These are phyloP conservation scores for Heteromurus nitidus DNA, from an alignment of 2,888 invertebrate species.

Conservation along the genomic window DNA sequence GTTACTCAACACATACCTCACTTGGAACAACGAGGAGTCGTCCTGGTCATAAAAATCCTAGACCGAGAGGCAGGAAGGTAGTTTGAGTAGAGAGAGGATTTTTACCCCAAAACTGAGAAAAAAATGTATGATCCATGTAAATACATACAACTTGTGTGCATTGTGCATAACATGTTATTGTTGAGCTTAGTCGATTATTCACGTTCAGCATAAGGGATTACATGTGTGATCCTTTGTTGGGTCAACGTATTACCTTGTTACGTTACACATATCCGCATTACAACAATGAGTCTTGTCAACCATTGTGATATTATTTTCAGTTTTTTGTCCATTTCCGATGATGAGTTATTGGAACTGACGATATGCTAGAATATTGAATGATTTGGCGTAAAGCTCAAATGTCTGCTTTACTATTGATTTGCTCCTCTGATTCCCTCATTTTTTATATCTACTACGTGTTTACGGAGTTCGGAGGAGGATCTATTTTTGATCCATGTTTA, in stretches of 20 bases:
- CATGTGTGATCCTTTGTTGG: constrained; percentile 55
- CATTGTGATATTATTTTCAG: constrained; percentile 46
- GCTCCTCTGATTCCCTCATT: no score
- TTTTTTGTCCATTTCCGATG: constrained; percentile 10
- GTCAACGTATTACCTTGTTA: constrained; percentile 44
- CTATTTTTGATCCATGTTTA: constrained; percentile 49
- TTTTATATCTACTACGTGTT: no score
- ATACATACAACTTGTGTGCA: constrained; percentile 3
- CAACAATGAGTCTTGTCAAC: constrained; percentile 43
- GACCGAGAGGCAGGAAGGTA: neutral
- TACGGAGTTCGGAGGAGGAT: constrained; percentile 38
- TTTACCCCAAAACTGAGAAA: constrained; percentile 57
- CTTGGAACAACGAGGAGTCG: no score
- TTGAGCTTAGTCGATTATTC: constrained; percentile 24
- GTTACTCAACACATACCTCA: neutral
- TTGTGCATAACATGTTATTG: constrained; percentile 14
- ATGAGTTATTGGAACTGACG: constrained; percentile 62
- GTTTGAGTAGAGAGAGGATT: constrained; percentile 19
- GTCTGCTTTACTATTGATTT: no score
- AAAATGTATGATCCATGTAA: no score
- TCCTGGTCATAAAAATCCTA: no score
- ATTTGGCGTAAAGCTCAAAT: no score
- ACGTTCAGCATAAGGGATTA: constrained; percentile 45
- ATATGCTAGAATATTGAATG: no score
- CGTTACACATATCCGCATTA: constrained; percentile 23